Evolutionary conservation across 2,113 vertebrate genomes (phyloP).

Genomic region (Dicrurus megarhynchus): DNA sequence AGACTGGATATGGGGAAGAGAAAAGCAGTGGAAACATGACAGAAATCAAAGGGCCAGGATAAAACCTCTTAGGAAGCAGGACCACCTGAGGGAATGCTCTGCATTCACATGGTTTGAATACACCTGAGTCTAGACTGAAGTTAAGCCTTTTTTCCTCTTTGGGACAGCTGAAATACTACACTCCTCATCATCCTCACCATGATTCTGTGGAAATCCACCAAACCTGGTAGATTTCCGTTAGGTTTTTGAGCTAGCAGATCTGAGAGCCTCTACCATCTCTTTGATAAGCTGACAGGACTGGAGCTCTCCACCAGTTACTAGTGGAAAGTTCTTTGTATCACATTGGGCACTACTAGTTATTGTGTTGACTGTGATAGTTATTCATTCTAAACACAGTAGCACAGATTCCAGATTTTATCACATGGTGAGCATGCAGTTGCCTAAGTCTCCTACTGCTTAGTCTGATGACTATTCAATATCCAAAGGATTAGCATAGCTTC

Average conservation of each 20-base stretch:
- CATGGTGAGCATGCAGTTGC: background rate
- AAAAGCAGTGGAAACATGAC: background rate
- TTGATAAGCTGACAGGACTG: background rate
- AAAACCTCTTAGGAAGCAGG: background rate
- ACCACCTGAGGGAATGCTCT: background rate
- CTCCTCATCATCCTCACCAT: background rate
- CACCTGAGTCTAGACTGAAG: background rate
- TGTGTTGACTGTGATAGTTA: background rate
- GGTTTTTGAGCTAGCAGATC: background rate
- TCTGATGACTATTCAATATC: background rate
- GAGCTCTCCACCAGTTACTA: background rate
- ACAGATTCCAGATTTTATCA: background rate
- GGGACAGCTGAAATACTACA: background rate
- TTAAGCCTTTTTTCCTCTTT: accelerated
- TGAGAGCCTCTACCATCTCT: background rate
- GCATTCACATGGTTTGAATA: background rate
- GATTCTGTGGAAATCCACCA: background rate
- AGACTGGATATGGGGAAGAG: background rate
- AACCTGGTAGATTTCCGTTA: background rate
- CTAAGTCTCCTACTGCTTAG: background rate
- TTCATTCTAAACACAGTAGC: background rate
- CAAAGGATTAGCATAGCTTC: background rate
- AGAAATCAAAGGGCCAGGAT: background rate
- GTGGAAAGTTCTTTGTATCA: background rate
- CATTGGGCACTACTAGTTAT: background rate